Evolutionary conservation across 2,113 vertebrate species (phyloP), one percentile per base, ranked within the genome.

Genomic region (Urocynchramus pylzowi): DNA sequence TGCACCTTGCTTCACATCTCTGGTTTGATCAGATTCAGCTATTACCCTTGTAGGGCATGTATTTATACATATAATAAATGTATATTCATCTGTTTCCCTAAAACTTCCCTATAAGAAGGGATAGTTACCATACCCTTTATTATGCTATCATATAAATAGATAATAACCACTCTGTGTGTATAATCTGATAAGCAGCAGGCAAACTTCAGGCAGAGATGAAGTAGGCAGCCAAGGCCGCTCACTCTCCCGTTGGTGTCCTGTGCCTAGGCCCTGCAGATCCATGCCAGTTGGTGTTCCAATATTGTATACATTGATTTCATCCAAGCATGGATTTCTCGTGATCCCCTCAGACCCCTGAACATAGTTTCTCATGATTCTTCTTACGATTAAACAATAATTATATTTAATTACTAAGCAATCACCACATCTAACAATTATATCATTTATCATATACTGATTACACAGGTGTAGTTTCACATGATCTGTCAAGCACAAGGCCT

Each of bases 211-310:
- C n/a, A 86, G 50, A 57, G 23, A 21, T 33, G 33, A 56, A 80
- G 45, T 1, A 65, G 63, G 63, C 63, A 85, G 39, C 15, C 50
- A 50, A 23, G 30, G 86, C 24, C 15, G 23, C 31, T 60, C 59
- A 37, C 11, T 26, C 7, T 67, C 56, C 10, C 37, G 11, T 13
- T 39, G 16, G 35, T 42, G 77, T 64, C 16, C 42, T 1, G 1
- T 52, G 30, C 16, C 39, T 31, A 13, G 18, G 8, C 27, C 30
- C 20, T 4, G 4, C 31, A 74, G 14, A 35, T 33, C 26, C 3
- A 2, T 41, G 18, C 7, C 4, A 4, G 0, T 4, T 19, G 3
- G 14, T 11, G 23, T 13, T 68, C n/a, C n/a, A n/a, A n/a, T n/a
- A n/a, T n/a, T n/a, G n/a, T n/a, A n/a, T n/a, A n/a, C n/a, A n/a